These are phyloP conservation scores for Ecdyonurus torrentis DNA, from an alignment of 2,888 invertebrate genomes.

Conservation along the genomic window DNA sequence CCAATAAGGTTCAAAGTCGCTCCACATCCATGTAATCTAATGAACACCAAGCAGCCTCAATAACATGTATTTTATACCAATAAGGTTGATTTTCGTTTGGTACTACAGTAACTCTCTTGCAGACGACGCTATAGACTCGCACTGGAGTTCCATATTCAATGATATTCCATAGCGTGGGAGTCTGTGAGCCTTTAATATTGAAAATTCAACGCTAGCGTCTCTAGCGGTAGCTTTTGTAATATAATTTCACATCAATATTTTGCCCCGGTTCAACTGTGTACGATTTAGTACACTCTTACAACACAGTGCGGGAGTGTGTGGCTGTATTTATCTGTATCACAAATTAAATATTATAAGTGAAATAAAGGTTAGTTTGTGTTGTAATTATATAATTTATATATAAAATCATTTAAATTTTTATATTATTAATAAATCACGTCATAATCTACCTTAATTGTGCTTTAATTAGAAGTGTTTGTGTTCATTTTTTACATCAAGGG, in stretches of 20 bases:
- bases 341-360: not conserved
- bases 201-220: not conserved
- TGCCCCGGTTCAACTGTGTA: not conserved
- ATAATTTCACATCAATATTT: not conserved
- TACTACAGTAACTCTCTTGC: not conserved
- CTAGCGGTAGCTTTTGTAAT: not conserved
- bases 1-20: not conserved
- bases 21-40: not conserved
- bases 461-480: no score
- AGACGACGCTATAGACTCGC: not conserved
- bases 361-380: not conserved
- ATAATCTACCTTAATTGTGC: no score
- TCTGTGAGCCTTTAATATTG: not conserved
- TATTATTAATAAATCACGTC: no score
- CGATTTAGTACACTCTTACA: not conserved
- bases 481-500: no score
- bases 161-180: not conserved
- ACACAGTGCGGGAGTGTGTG: not conserved
- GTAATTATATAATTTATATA: no score
- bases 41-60: not conserved
- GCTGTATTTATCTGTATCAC: not conserved
- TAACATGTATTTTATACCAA: not conserved
- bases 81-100: not conserved
- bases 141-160: not conserved
- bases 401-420: no score